Percentiles rank a stretch among this genome's conserved stretches.
phyloP scores from a whole-genome alignment of 1,140 invertebrate genomes.

The Formica exsecta region DNA sequence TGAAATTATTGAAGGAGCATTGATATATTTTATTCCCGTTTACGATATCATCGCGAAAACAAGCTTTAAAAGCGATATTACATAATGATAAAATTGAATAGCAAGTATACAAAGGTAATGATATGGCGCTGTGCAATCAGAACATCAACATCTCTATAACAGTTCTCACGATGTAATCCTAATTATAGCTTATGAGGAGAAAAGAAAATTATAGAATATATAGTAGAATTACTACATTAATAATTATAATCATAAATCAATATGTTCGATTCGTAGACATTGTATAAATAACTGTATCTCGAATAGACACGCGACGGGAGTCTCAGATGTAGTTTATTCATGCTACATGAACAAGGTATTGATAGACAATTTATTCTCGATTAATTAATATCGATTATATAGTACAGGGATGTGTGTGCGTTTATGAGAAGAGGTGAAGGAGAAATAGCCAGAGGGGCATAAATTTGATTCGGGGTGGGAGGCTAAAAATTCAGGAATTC shows the following conservation, averaged over 20 bases:
- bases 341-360: background rate
- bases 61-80: background rate
- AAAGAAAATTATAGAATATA: background rate
- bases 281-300: background rate
- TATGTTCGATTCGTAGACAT: background rate
- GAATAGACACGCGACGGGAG: no score
- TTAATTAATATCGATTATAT: conserved; percentile 30
- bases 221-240: background rate
- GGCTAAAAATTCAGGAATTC: conserved; percentile 51
- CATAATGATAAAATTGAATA: background rate
- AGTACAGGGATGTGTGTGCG: background rate
- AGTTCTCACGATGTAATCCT: background rate
- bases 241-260: conserved; percentile 35
- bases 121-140: background rate
- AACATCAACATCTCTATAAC: background rate
- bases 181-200: background rate
- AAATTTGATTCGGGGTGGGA: conserved; percentile 3
- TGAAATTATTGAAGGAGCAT: background rate
- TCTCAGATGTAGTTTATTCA: background rate
- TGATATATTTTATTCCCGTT: background rate
- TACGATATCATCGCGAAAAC: background rate
- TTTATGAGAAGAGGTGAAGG: background rate
- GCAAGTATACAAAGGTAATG: background rate
- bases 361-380: conserved; percentile 26
- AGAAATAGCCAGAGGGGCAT: background rate